These are phyloP conservation scores for Poeciliopsis paucimaculata DNA, from an alignment of 2,797 vertebrate genomes.

Conservation along the genomic window DNA sequence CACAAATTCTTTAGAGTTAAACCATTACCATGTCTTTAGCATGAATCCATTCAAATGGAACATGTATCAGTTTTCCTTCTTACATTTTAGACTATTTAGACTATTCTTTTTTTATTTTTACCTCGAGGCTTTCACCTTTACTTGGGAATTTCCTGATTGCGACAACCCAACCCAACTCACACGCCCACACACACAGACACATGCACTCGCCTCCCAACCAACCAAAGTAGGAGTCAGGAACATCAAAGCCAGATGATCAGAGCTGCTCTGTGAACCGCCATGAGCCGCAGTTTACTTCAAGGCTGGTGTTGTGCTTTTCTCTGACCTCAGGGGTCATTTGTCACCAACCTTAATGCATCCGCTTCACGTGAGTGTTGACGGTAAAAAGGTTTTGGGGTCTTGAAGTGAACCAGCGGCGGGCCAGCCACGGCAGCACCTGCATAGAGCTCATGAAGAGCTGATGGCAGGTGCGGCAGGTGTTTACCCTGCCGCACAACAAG, in stretches of 20 bases:
- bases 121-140: slow-evolving; percentile 26
- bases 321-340: slow-evolving; percentile 65
- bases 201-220: slow-evolving; percentile 27
- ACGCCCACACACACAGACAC: slow-evolving; percentile 8
- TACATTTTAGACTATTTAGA: neutral
- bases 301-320: slow-evolving; percentile 50
- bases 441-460: slow-evolving; percentile 60
- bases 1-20: too few relatives aligned
- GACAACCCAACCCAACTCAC: slow-evolving; percentile 33
- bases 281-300: slow-evolving; percentile 39
- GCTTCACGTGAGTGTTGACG: slow-evolving; percentile 65
- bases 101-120: slow-evolving; percentile 16
- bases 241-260: slow-evolving; percentile 55
- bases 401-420: slow-evolving; percentile 50
- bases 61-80: too few relatives aligned
- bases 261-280: slow-evolving; percentile 18
- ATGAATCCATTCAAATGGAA: too few relatives aligned
- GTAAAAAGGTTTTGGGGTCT: slow-evolving; percentile 49
- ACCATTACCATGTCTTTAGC: too few relatives aligned
- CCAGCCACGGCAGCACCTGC: slow-evolving; percentile 65
- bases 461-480: slow-evolving; percentile 78
- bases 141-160: slow-evolving; percentile 62
- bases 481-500: slow-evolving; percentile 20
- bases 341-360: slow-evolving; percentile 64
- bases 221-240: slow-evolving; percentile 40